Evolutionary conservation across 2,113 vertebrate species (phyloP), one percentile per base, ranked within the genome.

Genomic region (Myotis brandtii): DNA sequence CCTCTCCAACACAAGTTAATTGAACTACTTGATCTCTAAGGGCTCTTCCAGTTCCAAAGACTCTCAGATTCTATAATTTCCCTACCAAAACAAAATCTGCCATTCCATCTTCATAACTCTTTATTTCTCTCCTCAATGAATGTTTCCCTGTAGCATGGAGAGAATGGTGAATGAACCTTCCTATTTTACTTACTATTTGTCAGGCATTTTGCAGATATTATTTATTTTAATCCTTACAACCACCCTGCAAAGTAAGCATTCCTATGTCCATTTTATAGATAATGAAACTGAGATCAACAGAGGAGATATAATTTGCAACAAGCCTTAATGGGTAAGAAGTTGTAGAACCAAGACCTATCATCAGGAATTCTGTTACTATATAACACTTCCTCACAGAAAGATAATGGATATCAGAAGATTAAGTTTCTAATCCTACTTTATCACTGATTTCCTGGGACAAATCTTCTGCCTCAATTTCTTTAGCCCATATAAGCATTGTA

Each of bases 401-500:
- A 97, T 96, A 97, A 90, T 69, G 81, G 34, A 7, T 97, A 95
- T 96, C 92, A 94, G 95, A 95, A 96, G 93, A 96, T 95, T 94
- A 97, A 59, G 70, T 83, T 88, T 77, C 72, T 91, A 91, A 77
- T 87, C 66, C 50, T 12, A 92, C 18, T 92, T 97, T 97, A 97
- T 97, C 97, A 95, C 87, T 62, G 34, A 95, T 92, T 96, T 95
- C 90, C 96, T 97, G 85, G 67, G 81, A 95, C 85, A 97, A 97
- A 95, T 96, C 80, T 86, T 89, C 43, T 56, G 70, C 81, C 48
- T 95, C 88, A 90, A 97, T 95, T 96, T 96, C 95, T 94, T 95
- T 82, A 95, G 43, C 43, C n/a, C 86, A 81, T 54, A 43, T n/a
- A 79, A 79, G 43, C 40, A 80, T 83, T 92, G 75, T 92, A 72